Evolutionary conservation across 35 echinoderm and acorn worm genomes (phyloP), one percentile per base, ranked within the genome.

Genomic region (Apostichopus parvimensis): DNA sequence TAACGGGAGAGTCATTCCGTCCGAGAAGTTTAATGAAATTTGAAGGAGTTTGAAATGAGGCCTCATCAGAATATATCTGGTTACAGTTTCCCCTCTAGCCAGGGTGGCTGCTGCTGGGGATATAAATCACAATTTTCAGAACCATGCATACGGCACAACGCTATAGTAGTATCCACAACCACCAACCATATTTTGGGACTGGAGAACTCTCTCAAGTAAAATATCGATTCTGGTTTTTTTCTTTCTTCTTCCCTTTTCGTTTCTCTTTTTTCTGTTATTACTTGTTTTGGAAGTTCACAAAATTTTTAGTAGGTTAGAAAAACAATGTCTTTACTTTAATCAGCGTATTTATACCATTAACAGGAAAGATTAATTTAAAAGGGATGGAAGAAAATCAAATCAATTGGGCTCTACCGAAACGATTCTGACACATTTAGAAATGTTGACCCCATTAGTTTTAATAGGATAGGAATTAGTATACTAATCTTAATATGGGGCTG

Each of bases 21-120:
- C 14, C 81, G 81, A 58, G 10, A 58, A 24, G 55, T 84, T 84
- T 84, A 84, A 84, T 84, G 81, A 84, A 84, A 84, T 84, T 84
- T 84, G 81, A 84, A 84, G 81, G 81, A 56, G 81, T 84, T 54
- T 84, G 81, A 84, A 84, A 84, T 84, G 81, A 84, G 81, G 81
- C 81, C 57, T 59, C 22, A 55, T 56, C 57, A 59, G 81, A 84
- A 59, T 59, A 58, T 56, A 84, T 84, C 81, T 59, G 54, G 81
- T 84, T 84, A 58, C 81, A 84, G 54, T 58, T 84, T 84, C 57
- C 54, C 81, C 81, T 84, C 17, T 10, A 59, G 81, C 54, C 15
- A 84, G 55, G 57, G 56, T 84, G 81, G 57, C 54, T 45, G 34
- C 34, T 45, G 2, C 34, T 58, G 81, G 56, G 54, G 56, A 84